Conservation (phyloP, 2,888 invertebrate genomes). For the Gastrophysa polygoni region DNA sequence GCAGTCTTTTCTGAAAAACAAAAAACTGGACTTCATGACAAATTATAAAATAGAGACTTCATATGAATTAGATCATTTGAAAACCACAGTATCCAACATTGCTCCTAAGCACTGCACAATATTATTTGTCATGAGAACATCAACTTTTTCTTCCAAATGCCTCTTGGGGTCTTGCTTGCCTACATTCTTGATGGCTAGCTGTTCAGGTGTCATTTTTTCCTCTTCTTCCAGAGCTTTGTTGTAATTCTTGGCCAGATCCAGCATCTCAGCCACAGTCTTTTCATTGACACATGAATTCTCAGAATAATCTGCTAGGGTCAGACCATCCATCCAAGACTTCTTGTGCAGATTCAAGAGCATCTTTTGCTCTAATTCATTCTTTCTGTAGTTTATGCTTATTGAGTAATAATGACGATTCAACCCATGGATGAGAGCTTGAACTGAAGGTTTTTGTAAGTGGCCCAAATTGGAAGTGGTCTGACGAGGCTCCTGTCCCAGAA, state of each 20-base stretch:
- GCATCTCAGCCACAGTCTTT: constrained; percentile 93
- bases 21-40: neutral
- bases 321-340: constrained; percentile 98
- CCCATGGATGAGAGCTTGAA: constrained; percentile 98
- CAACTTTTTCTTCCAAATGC: constrained; percentile 98
- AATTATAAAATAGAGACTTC: neutral
- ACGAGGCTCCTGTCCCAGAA: constrained; percentile 96
- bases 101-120: constrained; percentile 98
- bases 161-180: constrained; percentile 99
- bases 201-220: constrained; percentile 99
- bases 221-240: constrained; percentile 93
- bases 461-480: constrained; percentile 99
- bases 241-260: constrained; percentile 96
- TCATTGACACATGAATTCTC: constrained; percentile 94
- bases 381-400: constrained; percentile 98
- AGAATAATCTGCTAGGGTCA: constrained; percentile 87
- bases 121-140: constrained; percentile 94
- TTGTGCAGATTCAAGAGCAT: constrained; percentile 99
- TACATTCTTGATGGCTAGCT: constrained; percentile 98
- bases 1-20: neutral
- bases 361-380: constrained; percentile 98
- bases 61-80: constrained; percentile 75
- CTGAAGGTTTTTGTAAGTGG: constrained; percentile 97
- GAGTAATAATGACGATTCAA: constrained; percentile 99
- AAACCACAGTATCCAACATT: constrained; percentile 92